Evolutionary conservation across 2,797 vertebrate genomes (phyloP).

Genomic region (Melanotaenia parkinsoni): DNA sequence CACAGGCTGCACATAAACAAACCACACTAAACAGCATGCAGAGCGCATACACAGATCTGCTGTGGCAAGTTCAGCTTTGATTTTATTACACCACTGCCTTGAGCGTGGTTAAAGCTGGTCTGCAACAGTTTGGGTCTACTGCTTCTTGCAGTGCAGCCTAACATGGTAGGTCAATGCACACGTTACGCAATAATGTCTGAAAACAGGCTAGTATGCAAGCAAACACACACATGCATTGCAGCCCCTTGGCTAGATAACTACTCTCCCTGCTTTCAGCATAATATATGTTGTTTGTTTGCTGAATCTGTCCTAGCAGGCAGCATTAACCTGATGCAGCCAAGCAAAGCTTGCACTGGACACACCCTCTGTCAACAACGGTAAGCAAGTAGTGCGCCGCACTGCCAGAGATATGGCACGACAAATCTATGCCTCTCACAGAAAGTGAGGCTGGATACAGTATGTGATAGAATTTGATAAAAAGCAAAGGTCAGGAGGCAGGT

Average conservation of each 20-base stretch:
- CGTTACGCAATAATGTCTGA: conserved; percentile 32
- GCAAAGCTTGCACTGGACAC: conserved; percentile 58
- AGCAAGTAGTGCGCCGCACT: conserved; percentile 52
- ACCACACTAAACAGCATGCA: conserved; percentile 3
- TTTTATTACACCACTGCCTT: conserved; percentile 36
- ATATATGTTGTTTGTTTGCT: conserved; percentile 67
- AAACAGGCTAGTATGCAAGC: conserved; percentile 31
- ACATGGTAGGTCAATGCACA: conserved; percentile 42
- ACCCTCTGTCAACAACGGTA: conserved; percentile 66
- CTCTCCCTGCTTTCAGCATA: conserved; percentile 37
- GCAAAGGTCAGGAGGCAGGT: conserved; percentile 50
- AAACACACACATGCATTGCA: conserved; percentile 24
- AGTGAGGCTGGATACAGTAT: conserved; percentile 30
- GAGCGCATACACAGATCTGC: background rate
- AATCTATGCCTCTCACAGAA: conserved; percentile 65
- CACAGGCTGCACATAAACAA: conserved; percentile 1
- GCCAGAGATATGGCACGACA: conserved; percentile 68
- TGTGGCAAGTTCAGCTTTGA: conserved; percentile 24
- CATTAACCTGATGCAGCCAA: conserved; percentile 66
- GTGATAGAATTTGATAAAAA: conserved; percentile 67
- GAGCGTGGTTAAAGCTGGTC: conserved; percentile 35
- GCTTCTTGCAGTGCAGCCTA: conserved; percentile 21
- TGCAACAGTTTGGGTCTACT: conserved; percentile 24
- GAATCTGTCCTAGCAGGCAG: conserved; percentile 55
- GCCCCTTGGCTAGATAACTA: conserved; percentile 41